Base-by-base conservation (phyloP, 2,797 vertebrate species). In the Ara ararauna region DNA sequence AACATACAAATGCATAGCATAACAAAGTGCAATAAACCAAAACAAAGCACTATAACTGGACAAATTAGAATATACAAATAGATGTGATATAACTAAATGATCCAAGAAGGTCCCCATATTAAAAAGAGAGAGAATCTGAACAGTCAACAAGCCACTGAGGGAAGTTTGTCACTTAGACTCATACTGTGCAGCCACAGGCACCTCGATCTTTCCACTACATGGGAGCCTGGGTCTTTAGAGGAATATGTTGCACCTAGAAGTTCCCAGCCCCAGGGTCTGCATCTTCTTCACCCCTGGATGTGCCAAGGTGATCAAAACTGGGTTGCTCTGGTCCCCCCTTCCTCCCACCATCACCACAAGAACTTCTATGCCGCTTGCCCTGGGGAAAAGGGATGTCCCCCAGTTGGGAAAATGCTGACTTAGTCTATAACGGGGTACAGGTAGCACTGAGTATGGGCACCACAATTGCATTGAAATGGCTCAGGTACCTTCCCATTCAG, bases 21-120 rank as follows among this genome's bases (percentile, higher is more conserved):
- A 91, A 89, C 75, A n/a, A 87, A 90, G 64, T 27, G 87, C 64
- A 90, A 89, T 72, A 94, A 91, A 84, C 76, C 76, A 94, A 95
- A 95, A 64, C 62, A 88, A 94, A 90, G 89, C 4, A 8, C 50
- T 78, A 15, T 81, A 87, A 90, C 73, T 66, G 70, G 60, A 84
- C 24, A 93, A 89, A 96, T 76, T 70, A 87, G 30, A 88, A 79
- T 44, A 90, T 27, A 86, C 13, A 96, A 94, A 90, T 86, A 54
- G 10, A 84, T 27, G 38, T 87, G 62, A 89, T 71, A 50, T 7
- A 92, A 92, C 24, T 78, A 66, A 92, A 84, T 66, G 50, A 94
- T 56, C 62, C 53, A 81, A 72, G 61, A 83, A 87, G 16, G 26
- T 53, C 10, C 16, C 51, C n/a, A 9, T 66, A 74, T 21, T 73